These are phyloP conservation scores for Sthenelais limicola DNA, from an alignment of 2,888 invertebrate genomes.

Conservation along the genomic window DNA sequence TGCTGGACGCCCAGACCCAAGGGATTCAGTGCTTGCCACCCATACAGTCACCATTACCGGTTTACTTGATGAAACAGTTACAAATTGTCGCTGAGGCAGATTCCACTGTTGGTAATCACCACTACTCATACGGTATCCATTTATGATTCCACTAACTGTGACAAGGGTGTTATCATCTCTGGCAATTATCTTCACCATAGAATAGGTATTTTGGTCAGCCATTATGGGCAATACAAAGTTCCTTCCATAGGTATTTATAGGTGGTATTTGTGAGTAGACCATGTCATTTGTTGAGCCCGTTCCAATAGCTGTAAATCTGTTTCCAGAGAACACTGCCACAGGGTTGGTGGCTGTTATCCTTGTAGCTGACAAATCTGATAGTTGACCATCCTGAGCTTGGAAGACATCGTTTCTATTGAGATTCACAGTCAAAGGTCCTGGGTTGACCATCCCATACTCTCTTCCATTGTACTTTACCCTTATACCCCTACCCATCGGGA, in stretches of 20 bases:
- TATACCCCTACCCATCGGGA: conserved; percentile 11
- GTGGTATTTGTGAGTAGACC: conserved; percentile 15
- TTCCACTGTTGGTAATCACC: conserved; percentile 4
- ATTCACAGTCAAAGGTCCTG: not conserved
- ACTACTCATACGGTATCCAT: not conserved
- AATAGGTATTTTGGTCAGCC: not conserved
- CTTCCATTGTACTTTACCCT: conserved; percentile 14
- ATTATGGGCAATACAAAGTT: conserved; percentile 21
- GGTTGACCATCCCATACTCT: not conserved
- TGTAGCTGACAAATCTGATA: conserved; percentile 16
- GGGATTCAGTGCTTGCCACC: not conserved
- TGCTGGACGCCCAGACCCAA: conserved; percentile 7
- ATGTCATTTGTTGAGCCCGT: not conserved
- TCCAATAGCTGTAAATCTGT: not conserved
- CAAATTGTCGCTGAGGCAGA: not conserved
- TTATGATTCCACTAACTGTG: not conserved
- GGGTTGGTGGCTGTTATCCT: not conserved
- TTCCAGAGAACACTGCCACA: conserved; percentile 37
- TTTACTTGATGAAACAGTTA: conserved; percentile 1
- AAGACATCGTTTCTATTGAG: conserved; percentile 6
- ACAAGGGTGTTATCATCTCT: not conserved
- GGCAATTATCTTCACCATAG: conserved; percentile 13
- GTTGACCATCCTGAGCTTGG: conserved; percentile 11
- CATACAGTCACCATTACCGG: conserved; percentile 20
- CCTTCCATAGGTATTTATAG: not conserved